phyloP scores from a whole-genome alignment of 2,113 vertebrate genomes.

The Silurus meridionalis region DNA sequence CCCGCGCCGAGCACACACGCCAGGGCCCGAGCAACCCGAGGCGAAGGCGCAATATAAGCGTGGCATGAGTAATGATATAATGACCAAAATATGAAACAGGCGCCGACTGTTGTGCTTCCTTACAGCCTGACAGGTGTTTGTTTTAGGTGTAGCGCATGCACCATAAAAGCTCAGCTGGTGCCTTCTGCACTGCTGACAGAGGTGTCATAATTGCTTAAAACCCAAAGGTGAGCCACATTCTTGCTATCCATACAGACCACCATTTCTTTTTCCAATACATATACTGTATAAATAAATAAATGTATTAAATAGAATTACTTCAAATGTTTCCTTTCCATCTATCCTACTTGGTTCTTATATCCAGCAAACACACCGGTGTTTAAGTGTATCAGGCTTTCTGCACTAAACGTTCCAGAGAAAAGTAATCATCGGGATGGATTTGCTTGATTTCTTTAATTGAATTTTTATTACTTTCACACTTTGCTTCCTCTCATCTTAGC shows the following conservation, averaged over 20 bases:
- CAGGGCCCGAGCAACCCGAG: slow-evolving; percentile 55
- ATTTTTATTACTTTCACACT: too few relatives aligned
- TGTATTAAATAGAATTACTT: background rate
- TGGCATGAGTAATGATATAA: slow-evolving; percentile 70
- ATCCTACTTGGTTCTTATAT: background rate
- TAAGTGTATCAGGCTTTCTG: too few relatives aligned
- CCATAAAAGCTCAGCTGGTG: slow-evolving; percentile 64
- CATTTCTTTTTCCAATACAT: background rate
- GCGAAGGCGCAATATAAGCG: slow-evolving; percentile 65
- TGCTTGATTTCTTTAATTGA: too few relatives aligned
- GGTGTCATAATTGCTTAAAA: slow-evolving; percentile 57
- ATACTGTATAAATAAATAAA: background rate
- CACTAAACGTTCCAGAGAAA: too few relatives aligned
- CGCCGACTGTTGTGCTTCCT: slow-evolving; percentile 49
- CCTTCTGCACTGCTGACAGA: slow-evolving; percentile 46
- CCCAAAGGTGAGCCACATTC: background rate
- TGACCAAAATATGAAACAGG: slow-evolving; percentile 65
- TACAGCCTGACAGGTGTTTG: slow-evolving; percentile 66
- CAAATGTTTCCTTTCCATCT: background rate
- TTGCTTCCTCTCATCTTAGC: too few relatives aligned
- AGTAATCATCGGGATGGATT: too few relatives aligned
- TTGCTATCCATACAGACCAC: background rate
- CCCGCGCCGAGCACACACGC: slow-evolving; percentile 17
- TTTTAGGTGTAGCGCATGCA: slow-evolving; percentile 51
- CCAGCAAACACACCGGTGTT: too few relatives aligned